phyloP scores from a whole-genome alignment of 2,888 invertebrate species.

The Eupelmus urozonus region DNA sequence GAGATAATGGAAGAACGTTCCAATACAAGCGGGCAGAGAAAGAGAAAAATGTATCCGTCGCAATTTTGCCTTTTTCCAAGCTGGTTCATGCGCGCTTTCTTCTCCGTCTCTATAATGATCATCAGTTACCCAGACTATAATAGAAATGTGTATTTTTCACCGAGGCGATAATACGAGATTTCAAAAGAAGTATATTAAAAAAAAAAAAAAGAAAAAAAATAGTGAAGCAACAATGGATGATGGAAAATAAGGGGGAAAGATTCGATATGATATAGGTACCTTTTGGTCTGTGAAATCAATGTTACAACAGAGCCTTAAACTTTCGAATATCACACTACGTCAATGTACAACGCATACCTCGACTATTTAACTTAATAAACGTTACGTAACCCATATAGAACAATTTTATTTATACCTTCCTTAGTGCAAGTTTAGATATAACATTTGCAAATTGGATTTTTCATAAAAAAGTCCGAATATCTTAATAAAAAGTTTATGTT shows the following conservation, averaged over 20 bases:
- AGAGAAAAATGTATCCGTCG: conserved; percentile 50
- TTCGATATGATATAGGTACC: conserved; percentile 43
- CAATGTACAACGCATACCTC: conserved; percentile 60
- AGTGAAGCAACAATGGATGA: no score
- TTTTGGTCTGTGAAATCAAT: conserved; percentile 55
- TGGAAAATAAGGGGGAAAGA: no score
- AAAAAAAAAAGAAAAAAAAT: conserved; percentile 12
- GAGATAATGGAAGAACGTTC: conserved; percentile 27
- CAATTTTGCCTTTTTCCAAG: conserved; percentile 53
- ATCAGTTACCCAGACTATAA: conserved; percentile 49
- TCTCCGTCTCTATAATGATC: conserved; percentile 45
- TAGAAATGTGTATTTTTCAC: conserved; percentile 58
- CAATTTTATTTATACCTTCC: conserved; percentile 1
- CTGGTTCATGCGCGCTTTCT: conserved; percentile 51
- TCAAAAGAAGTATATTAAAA: neutral
- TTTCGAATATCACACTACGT: conserved; percentile 55
- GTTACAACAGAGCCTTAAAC: conserved; percentile 56
- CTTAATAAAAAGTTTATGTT: neutral
- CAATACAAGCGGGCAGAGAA: no score
- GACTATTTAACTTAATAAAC: conserved; percentile 60
- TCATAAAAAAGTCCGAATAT: no score
- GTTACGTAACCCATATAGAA: conserved; percentile 54
- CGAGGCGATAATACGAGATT: conserved; percentile 45
- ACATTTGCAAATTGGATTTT: neutral
- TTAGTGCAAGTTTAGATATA: neutral